Evolutionary conservation across 1,140 invertebrate genomes (phyloP), one percentile per base, ranked within the genome.

Genomic region (Aleiodes sp.): DNA sequence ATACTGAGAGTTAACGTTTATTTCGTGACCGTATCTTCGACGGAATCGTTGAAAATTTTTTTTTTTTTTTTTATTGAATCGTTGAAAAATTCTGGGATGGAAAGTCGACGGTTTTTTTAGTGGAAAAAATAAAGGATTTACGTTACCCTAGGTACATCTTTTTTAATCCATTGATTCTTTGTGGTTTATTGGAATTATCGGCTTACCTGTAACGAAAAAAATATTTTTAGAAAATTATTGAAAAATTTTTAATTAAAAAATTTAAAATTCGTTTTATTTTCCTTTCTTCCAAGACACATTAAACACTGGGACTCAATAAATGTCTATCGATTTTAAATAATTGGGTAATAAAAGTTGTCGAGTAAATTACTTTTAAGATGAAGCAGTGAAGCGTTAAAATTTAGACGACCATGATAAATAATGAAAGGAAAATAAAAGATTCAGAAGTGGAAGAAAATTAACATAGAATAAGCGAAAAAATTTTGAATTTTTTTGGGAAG

Each of bases 151-250:
- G 16, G 21, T 21, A 52, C 1, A 12, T 21, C 4, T 52, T 24
- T 9, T 21, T 21, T 24, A 52, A 16, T 24, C 46, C 21, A 43
- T 1, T 4, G 2, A 6, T 10, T 3, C 26, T 24, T 52, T 52
- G 10, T 24, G 21, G 12, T 52, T 52, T 12, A n/a, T n/a, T 24
- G 1, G 46, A 43, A 52, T 52, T 52, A 24, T 24, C 21, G 6
- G 6, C 46, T 52, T 24, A 52, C 46, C 46, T 52, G 46, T 19
- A 52, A 52, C 46, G 26, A 21, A 52, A 52, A 52, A 52, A 52
- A 52, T 10, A 35, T 43, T 24, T 52, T 52, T 52, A 52, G 21
- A 52, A 52, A 52, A 52, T 24, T 52, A 21, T 21, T 4, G 10
- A 10, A 35, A 35, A 35, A 6, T 35, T 35, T 35, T 10, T 35